Conservation (phyloP, 2,797 vertebrate species). For the Lepidocolaptes lacrymiger region DNA sequence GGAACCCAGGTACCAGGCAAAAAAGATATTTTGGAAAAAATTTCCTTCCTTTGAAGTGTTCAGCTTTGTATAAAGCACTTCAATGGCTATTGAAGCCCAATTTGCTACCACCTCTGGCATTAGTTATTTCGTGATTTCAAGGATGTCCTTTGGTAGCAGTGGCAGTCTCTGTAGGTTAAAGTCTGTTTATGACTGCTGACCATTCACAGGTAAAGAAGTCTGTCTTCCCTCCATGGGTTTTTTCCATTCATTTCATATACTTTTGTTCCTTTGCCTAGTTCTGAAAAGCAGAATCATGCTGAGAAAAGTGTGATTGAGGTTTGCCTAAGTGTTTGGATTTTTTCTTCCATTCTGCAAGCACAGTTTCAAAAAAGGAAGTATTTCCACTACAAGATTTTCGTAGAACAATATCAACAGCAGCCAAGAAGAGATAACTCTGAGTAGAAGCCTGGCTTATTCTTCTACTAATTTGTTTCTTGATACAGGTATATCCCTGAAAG, state of each 20-base stretch:
- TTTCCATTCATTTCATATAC: background rate
- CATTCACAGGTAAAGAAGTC: background rate
- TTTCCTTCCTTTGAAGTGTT: background rate
- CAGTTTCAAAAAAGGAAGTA: background rate
- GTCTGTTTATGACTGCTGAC: background rate
- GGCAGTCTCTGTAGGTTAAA: background rate
- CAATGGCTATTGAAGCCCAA: background rate
- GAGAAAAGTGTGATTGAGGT: background rate
- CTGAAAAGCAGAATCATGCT: background rate
- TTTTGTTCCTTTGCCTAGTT: slow-evolving; percentile 9
- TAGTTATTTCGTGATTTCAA: background rate
- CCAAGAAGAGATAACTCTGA: background rate
- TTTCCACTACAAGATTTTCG: background rate
- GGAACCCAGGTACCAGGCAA: background rate
- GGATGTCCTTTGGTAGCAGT: background rate
- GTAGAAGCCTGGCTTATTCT: background rate
- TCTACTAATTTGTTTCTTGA: slow-evolving; percentile 36
- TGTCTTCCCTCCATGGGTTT: background rate
- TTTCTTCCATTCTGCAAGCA: background rate
- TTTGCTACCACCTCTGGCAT: background rate
- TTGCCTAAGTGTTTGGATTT: background rate
- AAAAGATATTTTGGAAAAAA: slow-evolving; percentile 18
- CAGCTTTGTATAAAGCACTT: background rate
- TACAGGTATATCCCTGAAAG: slow-evolving; percentile 17
- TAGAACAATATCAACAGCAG: background rate